phyloP scores from a whole-genome alignment of 2,113 vertebrate species.

The Bettongia penicillata region DNA sequence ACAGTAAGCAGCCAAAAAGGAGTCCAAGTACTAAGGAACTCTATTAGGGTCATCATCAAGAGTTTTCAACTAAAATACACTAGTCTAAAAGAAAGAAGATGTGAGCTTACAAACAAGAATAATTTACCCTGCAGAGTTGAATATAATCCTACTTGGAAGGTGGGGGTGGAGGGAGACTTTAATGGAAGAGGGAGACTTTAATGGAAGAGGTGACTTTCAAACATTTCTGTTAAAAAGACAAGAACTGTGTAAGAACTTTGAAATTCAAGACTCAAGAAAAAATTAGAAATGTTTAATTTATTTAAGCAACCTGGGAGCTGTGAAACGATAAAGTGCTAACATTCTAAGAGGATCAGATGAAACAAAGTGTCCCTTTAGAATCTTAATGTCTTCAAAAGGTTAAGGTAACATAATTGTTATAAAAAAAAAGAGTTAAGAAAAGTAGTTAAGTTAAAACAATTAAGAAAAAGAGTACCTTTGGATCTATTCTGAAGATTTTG shows the following conservation, averaged over 20 bases:
- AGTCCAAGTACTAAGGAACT: neutral
- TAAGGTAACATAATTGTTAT: neutral
- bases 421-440: neutral
- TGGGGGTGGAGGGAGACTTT: neutral
- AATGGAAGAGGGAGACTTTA: neutral
- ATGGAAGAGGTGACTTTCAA: neutral
- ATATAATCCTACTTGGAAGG: neutral
- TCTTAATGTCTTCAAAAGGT: neutral
- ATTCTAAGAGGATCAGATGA: neutral
- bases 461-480: neutral
- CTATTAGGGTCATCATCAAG: neutral
- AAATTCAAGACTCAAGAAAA: neutral
- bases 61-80: neutral
- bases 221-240: neutral
- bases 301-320: neutral
- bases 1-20: neutral
- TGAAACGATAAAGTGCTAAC: neutral
- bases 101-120: neutral
- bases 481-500: neutral
- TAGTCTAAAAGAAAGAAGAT: neutral
- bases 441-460: neutral
- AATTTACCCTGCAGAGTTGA: neutral
- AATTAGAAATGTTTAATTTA: neutral
- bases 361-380: neutral
- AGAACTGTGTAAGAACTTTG: neutral